Percentiles rank a stretch among this genome's conserved stretches.
phyloP scores from a whole-genome alignment of 2,113 vertebrate genomes.

The Toxotes chatareus region DNA sequence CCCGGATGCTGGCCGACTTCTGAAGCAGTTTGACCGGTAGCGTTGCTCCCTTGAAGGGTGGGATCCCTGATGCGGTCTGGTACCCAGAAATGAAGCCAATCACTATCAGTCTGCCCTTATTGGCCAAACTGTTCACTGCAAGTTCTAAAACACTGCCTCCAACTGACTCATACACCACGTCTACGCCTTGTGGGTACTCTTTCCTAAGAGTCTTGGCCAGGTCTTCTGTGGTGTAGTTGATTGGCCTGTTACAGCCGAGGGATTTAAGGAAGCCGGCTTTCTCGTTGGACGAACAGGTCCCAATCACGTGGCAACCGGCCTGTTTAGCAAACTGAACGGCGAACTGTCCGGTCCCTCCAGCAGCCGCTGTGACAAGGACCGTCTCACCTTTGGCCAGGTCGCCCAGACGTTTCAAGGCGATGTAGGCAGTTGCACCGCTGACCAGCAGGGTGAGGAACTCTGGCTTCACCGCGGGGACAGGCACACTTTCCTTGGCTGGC shows the following conservation, averaged over 20 bases:
- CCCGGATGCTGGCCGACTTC: slow-evolving; percentile 91
- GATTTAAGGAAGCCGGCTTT: slow-evolving; percentile 92
- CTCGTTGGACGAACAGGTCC: slow-evolving; percentile 91
- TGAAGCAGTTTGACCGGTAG: slow-evolving; percentile 90
- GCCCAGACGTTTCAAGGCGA: slow-evolving; percentile 90
- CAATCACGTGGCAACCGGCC: slow-evolving; percentile 92
- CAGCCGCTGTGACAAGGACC: slow-evolving; percentile 91
- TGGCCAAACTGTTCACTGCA: slow-evolving; percentile 87
- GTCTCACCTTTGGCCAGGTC: slow-evolving; percentile 87
- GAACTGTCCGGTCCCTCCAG: slow-evolving; percentile 93
- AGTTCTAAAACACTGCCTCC: slow-evolving; percentile 90
- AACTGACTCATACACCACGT: slow-evolving; percentile 93
- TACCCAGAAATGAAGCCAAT: slow-evolving; percentile 94
- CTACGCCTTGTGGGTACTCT: slow-evolving; percentile 89
- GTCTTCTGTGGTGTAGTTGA: slow-evolving; percentile 90
- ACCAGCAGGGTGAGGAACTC: slow-evolving; percentile 90
- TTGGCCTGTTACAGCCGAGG: slow-evolving; percentile 89
- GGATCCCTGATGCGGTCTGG: slow-evolving; percentile 87
- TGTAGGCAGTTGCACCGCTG: slow-evolving; percentile 90
- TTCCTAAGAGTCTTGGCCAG: slow-evolving; percentile 83
- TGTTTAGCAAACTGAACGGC: slow-evolving; percentile 92
- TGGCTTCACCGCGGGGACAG: slow-evolving; percentile 85
- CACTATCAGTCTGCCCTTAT: slow-evolving; percentile 88
- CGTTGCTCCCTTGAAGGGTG: slow-evolving; percentile 81
- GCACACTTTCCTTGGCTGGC: slow-evolving; percentile 82